Evolutionary conservation across 2,888 invertebrate species (phyloP).

Genomic region (Melangyna quadrimaculata): DNA sequence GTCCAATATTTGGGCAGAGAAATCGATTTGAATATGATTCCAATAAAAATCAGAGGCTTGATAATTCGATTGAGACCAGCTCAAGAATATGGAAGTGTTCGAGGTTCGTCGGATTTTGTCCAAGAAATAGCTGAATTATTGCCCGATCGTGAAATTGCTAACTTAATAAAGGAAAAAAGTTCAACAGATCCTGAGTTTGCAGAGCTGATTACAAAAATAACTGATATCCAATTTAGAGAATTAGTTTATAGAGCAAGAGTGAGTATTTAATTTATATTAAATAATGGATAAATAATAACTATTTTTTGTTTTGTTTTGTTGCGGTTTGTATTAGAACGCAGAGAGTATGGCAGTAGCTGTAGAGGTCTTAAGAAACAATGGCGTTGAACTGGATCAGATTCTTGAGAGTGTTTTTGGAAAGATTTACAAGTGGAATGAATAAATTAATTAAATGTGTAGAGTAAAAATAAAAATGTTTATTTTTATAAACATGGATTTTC

Average conservation of each 20-base stretch:
- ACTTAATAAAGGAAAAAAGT: slow-evolving; percentile 23
- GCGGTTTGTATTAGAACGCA: slow-evolving; percentile 18
- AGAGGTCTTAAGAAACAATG: not conserved
- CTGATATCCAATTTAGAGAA: slow-evolving; percentile 5
- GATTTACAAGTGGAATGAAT: slow-evolving; percentile 18
- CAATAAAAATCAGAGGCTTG: not conserved
- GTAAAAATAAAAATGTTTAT: not conserved
- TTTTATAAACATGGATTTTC: no score
- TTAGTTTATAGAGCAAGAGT: slow-evolving; percentile 55
- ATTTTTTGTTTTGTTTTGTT: not conserved
- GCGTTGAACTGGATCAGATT: slow-evolving; percentile 38
- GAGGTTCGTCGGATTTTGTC: slow-evolving; percentile 26
- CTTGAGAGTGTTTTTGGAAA: slow-evolving; percentile 23
- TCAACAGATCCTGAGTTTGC: slow-evolving; percentile 28
- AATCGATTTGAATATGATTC: slow-evolving; percentile 39
- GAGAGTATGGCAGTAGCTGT: slow-evolving; percentile 6
- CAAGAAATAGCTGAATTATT: slow-evolving; percentile 42
- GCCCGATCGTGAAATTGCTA: slow-evolving; percentile 33
- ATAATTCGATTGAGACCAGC: slow-evolving; percentile 3
- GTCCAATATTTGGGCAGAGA: slow-evolving; percentile 35
- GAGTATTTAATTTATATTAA: not conserved
- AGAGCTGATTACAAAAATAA: not conserved
- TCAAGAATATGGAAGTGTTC: slow-evolving; percentile 30
- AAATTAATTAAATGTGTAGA: not conserved
- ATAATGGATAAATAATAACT: no score